Evolutionary conservation across 2,888 invertebrate genomes (phyloP).

Genomic region (Callinectes sapidus): DNA sequence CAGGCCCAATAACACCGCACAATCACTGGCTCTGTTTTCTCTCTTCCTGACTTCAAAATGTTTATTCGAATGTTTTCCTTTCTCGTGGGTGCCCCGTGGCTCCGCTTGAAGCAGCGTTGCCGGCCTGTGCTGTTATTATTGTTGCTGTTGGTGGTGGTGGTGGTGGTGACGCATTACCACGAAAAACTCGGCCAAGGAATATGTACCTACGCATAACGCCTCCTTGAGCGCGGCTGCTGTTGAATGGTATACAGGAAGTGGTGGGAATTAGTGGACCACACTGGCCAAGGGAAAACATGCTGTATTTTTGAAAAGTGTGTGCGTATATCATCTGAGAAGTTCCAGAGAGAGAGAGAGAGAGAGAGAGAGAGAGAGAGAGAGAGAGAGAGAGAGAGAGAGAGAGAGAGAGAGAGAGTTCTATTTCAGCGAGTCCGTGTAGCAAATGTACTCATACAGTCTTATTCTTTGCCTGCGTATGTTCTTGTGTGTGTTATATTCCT

Average conservation of each 20-base stretch:
- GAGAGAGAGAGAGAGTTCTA: background rate
- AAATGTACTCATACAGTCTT: too few relatives aligned
- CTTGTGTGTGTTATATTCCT: background rate
- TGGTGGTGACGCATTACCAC: background rate
- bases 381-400: background rate
- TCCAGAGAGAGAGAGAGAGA: background rate
- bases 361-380: background rate
- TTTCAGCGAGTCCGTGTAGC: too few relatives aligned
- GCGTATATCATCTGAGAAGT: too few relatives aligned
- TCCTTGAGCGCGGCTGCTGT: background rate
- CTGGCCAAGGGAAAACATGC: background rate
- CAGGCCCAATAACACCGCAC: too few relatives aligned
- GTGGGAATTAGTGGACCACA: background rate
- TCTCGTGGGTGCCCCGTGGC: too few relatives aligned
- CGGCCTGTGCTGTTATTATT: too few relatives aligned
- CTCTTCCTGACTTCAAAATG: too few relatives aligned
- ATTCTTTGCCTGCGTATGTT: background rate
- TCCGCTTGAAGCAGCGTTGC: too few relatives aligned
- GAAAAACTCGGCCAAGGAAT: background rate
- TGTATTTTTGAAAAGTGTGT: background rate
- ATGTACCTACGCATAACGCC: background rate
- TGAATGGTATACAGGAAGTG: background rate
- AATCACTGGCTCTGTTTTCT: too few relatives aligned
- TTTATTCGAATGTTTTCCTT: too few relatives aligned
- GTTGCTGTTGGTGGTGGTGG: too few relatives aligned